Evolutionary conservation across 2,113 vertebrate species (phyloP).

Genomic region (Phylloscopus whistleri): DNA sequence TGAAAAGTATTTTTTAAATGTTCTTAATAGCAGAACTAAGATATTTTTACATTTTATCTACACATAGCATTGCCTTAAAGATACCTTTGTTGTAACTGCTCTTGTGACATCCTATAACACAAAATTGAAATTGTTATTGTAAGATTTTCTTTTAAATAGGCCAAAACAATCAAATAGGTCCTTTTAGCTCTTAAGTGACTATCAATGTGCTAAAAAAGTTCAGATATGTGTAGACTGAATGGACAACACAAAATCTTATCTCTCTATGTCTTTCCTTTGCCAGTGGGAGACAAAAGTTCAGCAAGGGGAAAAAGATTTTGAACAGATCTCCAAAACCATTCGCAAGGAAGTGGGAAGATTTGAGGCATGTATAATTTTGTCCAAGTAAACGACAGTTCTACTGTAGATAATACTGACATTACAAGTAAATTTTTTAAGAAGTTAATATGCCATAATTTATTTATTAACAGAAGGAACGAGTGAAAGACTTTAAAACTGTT

Average conservation of each 20-base stretch:
- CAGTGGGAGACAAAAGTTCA: constrained; percentile 97
- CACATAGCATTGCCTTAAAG: neutral
- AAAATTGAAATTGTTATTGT: neutral
- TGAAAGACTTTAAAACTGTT: constrained; percentile 96
- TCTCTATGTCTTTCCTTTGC: constrained; percentile 65
- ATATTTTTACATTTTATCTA: neutral
- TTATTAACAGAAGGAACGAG: constrained; percentile 87
- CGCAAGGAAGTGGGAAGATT: constrained; percentile 95
- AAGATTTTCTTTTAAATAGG: neutral
- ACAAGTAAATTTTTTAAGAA: neutral
- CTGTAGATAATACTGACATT: neutral
- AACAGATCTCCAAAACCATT: constrained; percentile 97
- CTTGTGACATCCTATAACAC: neutral
- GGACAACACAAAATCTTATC: neutral
- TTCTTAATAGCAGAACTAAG: neutral
- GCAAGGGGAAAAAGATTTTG: constrained; percentile 97
- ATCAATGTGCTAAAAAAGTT: neutral
- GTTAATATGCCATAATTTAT: constrained; percentile 42
- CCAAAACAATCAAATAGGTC: neutral
- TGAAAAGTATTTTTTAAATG: neutral
- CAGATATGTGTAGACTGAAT: neutral
- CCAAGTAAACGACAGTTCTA: neutral
- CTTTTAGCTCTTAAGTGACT: neutral
- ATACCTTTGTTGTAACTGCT: neutral
- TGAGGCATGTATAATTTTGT: constrained; percentile 81